A percentile compares a stretch with the other conserved stretches of the same genome.
Conservation (phyloP, 2,888 invertebrate genomes). For the Zhengitettix transpicula region DNA sequence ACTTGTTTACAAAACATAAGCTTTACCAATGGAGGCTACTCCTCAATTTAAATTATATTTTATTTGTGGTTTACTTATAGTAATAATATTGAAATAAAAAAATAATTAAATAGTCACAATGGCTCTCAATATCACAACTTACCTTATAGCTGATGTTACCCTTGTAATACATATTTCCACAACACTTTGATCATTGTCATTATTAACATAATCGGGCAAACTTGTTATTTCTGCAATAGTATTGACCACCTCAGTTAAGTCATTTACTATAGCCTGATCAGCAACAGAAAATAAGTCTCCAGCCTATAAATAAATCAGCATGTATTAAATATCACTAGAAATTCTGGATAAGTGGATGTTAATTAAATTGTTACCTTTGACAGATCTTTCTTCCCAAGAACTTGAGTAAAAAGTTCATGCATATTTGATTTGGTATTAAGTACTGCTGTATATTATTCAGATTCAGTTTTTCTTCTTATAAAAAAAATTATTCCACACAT, state of each 20-base stretch:
- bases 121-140: slow-evolving; percentile 1
- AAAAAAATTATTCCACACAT: too few species aligned
- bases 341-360: neutral
- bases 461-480: neutral
- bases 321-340: neutral
- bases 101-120: too few species aligned
- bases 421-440: slow-evolving; percentile 31
- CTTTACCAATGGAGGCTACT: too few species aligned
- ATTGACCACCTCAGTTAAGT: slow-evolving; percentile 67
- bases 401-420: slow-evolving; percentile 84
- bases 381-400: slow-evolving; percentile 74
- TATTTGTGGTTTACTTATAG: too few species aligned
- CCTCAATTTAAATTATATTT: too few species aligned
- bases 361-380: slow-evolving; percentile 33
- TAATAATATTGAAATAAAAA: too few species aligned
- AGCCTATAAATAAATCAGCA: slow-evolving; percentile 36
- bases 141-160: slow-evolving; percentile 76
- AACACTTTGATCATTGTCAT: slow-evolving; percentile 84
- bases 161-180: slow-evolving; percentile 89
- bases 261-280: slow-evolving; percentile 71
- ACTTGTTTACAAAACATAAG: too few species aligned
- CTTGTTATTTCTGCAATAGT: slow-evolving; percentile 59
- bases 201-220: slow-evolving; percentile 63
- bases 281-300: slow-evolving; percentile 81
- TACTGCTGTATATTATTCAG: neutral